Evolutionary conservation across 1,140 invertebrate genomes (phyloP), one percentile per base, ranked within the genome.

Genomic region (Brachystomella parvula): DNA sequence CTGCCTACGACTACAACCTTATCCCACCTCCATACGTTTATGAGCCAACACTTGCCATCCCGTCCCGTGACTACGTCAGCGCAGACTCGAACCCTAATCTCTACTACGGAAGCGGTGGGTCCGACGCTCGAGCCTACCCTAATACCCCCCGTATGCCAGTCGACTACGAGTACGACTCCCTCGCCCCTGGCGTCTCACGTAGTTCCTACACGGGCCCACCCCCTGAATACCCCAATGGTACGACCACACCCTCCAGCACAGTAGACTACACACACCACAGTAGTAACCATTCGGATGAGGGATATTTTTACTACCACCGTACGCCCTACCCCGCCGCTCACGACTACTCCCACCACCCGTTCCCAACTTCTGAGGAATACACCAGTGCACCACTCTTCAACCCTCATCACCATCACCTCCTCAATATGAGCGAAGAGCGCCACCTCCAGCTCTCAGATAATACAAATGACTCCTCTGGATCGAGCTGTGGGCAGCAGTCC

Each of bases 401-500:
- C 9, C 26, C 9, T 15, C 49, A 33, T 29, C 35, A 28, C 26
- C 47, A 62, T 15, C 30, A 12, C 2, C 39, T 39, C 28, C 35
- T 68, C 19, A 33, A 39, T 35, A 47, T 63, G 29, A 59, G 35
- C 29, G 17, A 62, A 57, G 15, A 44, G 49, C 33, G 44, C 49
- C 53, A 66, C 24, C 58, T 35, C 64, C 39, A 53, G 24, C 49
- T 65, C 19, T 73, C 71, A 2, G 71, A 73, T 47, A 70, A 73
- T 67, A 73, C 71, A 29, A 73, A 73, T 49, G 71, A 67, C 47
- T 71, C 71, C 19, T 68, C 69, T 17, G 69, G 68, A n/a, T 70
- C 69, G 32, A 67, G 63, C 28, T 61, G 67, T 63, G 47, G n/a
- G 17, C 1, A 61, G 24, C 47, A 57, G 26, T 28, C 33, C 64